Conservation (phyloP, 2,888 invertebrate genomes). For the Drepana falcataria region DNA sequence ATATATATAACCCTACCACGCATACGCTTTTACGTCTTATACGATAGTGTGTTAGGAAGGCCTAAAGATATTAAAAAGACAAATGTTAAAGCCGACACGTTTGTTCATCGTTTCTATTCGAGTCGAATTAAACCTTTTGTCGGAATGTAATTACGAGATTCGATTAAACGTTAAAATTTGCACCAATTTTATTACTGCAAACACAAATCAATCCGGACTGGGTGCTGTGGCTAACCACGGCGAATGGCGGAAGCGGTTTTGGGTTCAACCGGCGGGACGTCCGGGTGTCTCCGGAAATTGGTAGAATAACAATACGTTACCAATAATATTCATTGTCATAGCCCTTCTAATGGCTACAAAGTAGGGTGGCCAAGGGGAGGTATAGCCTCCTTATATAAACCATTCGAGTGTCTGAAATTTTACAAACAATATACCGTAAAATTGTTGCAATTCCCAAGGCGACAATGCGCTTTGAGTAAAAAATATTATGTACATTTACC, state of each 20-base stretch:
- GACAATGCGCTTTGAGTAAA: no score
- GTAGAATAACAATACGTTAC: slow-evolving; percentile 36
- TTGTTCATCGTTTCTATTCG: not conserved
- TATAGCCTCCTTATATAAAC: not conserved
- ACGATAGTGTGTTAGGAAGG: no score
- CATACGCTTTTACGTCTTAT: no score
- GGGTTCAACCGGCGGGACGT: slow-evolving; percentile 10
- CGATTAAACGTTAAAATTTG: slow-evolving; percentile 9
- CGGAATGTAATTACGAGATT: not conserved
- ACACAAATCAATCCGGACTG: slow-evolving; percentile 32
- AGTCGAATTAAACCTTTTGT: not conserved
- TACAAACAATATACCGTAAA: no score
- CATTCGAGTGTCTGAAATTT: not conserved
- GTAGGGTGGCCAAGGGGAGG: not conserved
- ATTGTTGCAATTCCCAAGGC: no score
- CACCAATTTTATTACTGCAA: slow-evolving; percentile 20
- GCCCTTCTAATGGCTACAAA: slow-evolving; percentile 8
- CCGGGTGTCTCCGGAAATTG: slow-evolving; percentile 37
- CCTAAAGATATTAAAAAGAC: no score
- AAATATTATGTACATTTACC: no score
- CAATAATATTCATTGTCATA: slow-evolving; percentile 36
- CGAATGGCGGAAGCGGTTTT: slow-evolving; percentile 15
- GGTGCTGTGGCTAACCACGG: slow-evolving; percentile 32
- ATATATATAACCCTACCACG: no score
- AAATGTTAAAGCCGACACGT: no score